Evolutionary conservation across 1,140 invertebrate species (phyloP), one percentile per base, ranked within the genome.

Genomic region (Liolophura sinensis): DNA sequence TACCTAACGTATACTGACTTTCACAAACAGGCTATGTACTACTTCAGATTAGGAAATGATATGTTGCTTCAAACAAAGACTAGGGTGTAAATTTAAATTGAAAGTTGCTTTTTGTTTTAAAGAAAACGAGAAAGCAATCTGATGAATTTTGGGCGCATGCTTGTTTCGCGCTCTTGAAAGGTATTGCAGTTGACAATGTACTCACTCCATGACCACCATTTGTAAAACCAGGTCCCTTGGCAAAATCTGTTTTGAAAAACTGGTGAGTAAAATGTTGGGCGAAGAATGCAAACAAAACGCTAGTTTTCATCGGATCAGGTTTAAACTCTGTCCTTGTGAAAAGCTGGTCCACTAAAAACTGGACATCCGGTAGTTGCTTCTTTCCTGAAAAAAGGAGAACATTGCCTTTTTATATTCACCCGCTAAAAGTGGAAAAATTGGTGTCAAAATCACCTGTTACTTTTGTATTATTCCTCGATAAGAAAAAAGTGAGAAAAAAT

Each of bases 221-320:
- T 27, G 82, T 82, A 50, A 78, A 80, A 0, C 74, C 81, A 3
- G 83, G 78, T 11, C 82, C 82, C 67, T 72, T 77, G 22, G 74
- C 76, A 54, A 77, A 72, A 64, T 85, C 82, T 4, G 84, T 85
- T 60, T 84, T 79, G 74, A 86, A 86, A 71, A 86, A 86, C 73
- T 84, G 82, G 73, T 86, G 85, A 1, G 82, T 84, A 67, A 86
- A 86, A 72, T 86, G 85, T 66, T 86, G 85, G 12, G 85, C 85
- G 69, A 83, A 85, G 72, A 79, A 85, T 16, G 82, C 74, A 69
- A 86, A 85, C 31, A 86, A 60, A 1, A 85, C 69, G 76, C 81
- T 86, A 22, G 81, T 80, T 47, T 82, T 80, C 58, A 80, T 78
- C 1, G 83, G 81, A 6, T 85, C 84, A 11, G 84, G 83, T 22